A percentile compares a stretch with the other conserved stretches of the same genome.
phyloP scores from a whole-genome alignment of 2,113 vertebrate species.

The Sakesphorus luctuosus region DNA sequence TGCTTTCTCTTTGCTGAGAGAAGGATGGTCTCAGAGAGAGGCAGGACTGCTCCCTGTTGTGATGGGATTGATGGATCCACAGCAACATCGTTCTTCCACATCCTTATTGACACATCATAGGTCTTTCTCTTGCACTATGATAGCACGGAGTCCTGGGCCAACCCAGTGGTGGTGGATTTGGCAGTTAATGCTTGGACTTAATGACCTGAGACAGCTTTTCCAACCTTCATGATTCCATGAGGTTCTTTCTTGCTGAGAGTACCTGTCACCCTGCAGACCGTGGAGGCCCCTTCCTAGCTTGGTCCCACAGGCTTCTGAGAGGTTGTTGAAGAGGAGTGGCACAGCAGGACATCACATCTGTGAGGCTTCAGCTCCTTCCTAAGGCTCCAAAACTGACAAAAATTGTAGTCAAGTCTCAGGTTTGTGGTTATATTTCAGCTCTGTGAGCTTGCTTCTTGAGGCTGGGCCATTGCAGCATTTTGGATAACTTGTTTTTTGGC shows the following conservation, averaged over 20 bases:
- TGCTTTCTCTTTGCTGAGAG: not conserved
- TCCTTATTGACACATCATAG: rapidly evolving
- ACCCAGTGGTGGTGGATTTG: not conserved
- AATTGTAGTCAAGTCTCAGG: not conserved
- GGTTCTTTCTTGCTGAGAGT: not conserved
- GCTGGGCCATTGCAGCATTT: not conserved
- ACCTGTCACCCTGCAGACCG: not conserved
- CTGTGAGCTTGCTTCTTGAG: not conserved
- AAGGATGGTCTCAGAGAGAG: rapidly evolving
- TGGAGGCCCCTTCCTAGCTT: not conserved
- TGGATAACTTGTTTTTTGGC: not conserved
- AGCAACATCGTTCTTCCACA: rapidly evolving
- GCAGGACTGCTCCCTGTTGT: not conserved
- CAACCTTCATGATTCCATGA: not conserved
- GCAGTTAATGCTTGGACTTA: not conserved
- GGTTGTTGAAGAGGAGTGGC: not conserved
- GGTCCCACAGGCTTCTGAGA: not conserved
- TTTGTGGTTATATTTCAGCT: not conserved
- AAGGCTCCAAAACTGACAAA: rapidly evolving
- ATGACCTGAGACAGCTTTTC: not conserved
- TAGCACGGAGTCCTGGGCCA: rapidly evolving
- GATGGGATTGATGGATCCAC: not conserved
- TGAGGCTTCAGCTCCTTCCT: not conserved
- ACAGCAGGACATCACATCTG: not conserved
- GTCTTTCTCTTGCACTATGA: not conserved